Percentiles rank a stretch among this genome's conserved stretches.
Evolutionary conservation across 2,797 vertebrate species (phyloP).

Genomic region (Mormyrus hasselquistii): DNA sequence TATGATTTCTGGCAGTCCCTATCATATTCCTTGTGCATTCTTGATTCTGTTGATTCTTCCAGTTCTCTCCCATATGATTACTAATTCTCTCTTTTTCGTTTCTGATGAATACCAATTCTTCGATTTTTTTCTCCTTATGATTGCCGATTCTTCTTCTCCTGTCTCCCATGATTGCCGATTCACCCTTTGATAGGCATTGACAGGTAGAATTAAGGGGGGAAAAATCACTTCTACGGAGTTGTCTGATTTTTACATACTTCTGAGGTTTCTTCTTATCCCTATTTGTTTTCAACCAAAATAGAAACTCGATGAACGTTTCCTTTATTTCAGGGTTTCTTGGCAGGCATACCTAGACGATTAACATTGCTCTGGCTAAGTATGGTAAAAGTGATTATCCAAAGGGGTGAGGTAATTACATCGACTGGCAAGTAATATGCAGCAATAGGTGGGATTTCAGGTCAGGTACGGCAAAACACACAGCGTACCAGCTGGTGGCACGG

Average conservation of each 20-base stretch:
- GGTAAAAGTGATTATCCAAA: neutral
- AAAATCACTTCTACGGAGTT: neutral
- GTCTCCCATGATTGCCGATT: neutral
- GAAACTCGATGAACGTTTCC: neutral
- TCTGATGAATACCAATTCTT: neutral
- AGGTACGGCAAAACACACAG: neutral
- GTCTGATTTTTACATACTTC: neutral
- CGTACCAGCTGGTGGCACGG: neutral
- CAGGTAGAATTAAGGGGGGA: neutral
- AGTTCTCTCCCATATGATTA: neutral
- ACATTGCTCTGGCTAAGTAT: neutral
- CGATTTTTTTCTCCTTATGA: neutral
- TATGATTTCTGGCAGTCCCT: neutral
- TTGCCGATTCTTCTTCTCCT: neutral
- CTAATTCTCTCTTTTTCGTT: neutral
- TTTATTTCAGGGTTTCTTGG: neutral
- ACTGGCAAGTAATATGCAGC: neutral
- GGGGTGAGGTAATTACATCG: neutral
- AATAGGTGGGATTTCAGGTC: neutral
- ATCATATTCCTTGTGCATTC: neutral
- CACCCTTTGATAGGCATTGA: neutral
- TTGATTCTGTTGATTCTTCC: neutral
- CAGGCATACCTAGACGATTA: neutral
- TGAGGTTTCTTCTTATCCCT: neutral
- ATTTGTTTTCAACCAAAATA: neutral